Evolutionary conservation across 2,113 vertebrate species (phyloP).

Genomic region (Herpailurus yagouaroundi): DNA sequence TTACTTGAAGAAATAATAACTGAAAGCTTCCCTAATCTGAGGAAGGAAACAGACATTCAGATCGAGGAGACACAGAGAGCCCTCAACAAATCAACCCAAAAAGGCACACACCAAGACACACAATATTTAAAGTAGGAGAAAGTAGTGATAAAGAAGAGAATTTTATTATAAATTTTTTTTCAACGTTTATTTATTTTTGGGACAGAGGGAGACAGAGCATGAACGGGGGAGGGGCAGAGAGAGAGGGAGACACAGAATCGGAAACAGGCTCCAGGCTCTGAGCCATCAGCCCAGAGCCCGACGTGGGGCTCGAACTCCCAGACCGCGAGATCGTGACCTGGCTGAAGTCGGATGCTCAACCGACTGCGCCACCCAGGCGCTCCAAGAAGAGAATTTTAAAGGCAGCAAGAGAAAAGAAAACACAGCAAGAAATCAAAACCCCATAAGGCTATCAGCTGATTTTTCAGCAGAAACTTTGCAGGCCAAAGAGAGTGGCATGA

Average conservation of each 20-base stretch:
- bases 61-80: not conserved
- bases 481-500: not conserved
- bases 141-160: not conserved
- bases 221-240: too few species aligned
- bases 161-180: not conserved
- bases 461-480: not conserved
- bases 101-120: not conserved
- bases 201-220: too few species aligned
- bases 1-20: not conserved
- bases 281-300: too few species aligned
- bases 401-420: not conserved
- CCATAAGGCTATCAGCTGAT: not conserved
- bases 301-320: too few species aligned
- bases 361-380: too few species aligned
- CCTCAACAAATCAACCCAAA: not conserved
- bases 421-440: not conserved
- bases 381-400: not conserved
- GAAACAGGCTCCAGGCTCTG: too few species aligned
- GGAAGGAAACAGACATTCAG: not conserved
- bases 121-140: not conserved
- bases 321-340: too few species aligned
- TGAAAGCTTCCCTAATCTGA: not conserved
- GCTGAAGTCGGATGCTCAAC: too few species aligned
- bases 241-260: too few species aligned
- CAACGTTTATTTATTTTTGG: too few species aligned